phyloP scores from a whole-genome alignment of 2,113 vertebrate species.

The Melanostigma gelatinosum region DNA sequence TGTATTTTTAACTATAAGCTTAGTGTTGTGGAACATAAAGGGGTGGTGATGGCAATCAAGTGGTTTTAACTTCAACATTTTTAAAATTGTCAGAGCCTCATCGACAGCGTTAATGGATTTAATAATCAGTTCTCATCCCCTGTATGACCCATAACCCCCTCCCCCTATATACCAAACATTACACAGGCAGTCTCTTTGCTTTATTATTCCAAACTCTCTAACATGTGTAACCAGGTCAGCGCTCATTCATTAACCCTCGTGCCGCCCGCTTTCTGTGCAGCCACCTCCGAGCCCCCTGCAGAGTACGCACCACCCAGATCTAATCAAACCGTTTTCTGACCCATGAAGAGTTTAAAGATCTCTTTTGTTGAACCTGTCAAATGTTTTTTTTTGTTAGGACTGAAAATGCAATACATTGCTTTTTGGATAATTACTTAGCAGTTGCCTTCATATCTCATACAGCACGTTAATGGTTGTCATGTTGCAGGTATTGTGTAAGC shows the following conservation, averaged over 20 bases:
- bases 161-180: neutral
- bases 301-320: neutral
- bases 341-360: neutral
- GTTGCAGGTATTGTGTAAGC: too few species aligned
- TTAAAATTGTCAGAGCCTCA: neutral
- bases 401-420: neutral
- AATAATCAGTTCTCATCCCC: neutral
- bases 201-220: slow-evolving; percentile 8
- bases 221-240: slow-evolving; percentile 43
- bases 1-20: neutral
- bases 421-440: neutral
- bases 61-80: neutral
- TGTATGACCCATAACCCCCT: neutral
- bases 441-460: neutral
- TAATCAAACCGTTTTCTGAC: neutral
- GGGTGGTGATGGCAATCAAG: neutral
- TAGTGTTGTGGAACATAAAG: neutral
- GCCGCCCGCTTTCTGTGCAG: neutral
- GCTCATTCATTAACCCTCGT: slow-evolving; percentile 8
- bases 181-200: slow-evolving; percentile 17
- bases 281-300: neutral
- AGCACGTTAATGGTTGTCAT: neutral
- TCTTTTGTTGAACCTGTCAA: neutral
- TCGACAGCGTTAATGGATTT: neutral
- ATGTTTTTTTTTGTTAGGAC: neutral